phyloP scores from a whole-genome alignment of 2,797 vertebrate species.

The Dicrostonyx torquatus region DNA sequence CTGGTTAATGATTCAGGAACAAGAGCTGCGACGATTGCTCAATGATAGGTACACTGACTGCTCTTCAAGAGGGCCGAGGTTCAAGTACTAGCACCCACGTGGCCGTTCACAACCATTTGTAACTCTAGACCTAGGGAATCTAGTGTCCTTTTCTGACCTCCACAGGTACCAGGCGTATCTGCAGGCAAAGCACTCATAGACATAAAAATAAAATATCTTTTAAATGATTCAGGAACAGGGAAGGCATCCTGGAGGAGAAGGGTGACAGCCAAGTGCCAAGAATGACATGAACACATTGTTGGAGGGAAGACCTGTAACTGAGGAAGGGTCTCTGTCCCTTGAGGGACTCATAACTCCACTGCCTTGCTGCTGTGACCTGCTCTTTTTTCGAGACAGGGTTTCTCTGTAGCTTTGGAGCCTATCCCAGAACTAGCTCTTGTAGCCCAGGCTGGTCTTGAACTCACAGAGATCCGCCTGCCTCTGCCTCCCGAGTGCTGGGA shows the following conservation, averaged over 20 bases:
- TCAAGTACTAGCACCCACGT: not conserved
- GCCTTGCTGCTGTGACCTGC: not conserved
- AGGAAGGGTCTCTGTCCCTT: not conserved
- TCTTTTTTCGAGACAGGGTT: too few relatives aligned
- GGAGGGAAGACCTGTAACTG: not conserved
- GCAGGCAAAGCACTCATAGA: not conserved
- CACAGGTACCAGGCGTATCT: not conserved
- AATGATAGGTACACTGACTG: too few relatives aligned
- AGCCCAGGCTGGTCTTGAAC: too few relatives aligned
- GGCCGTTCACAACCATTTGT: not conserved
- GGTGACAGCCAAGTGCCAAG: not conserved
- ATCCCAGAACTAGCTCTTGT: too few relatives aligned
- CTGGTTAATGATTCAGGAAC: not conserved
- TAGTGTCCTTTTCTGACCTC: not conserved
- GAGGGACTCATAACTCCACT: not conserved
- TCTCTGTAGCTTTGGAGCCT: too few relatives aligned
- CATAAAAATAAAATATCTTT: not conserved
- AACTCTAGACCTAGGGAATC: not conserved
- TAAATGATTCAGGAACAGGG: not conserved
- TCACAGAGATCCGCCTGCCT: too few relatives aligned
- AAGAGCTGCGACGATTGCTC: not conserved
- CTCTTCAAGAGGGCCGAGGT: not conserved
- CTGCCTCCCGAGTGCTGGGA: too few relatives aligned
- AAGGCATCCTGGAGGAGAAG: not conserved
- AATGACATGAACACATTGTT: fast-evolving